Conservation (phyloP, 2,797 vertebrate genomes). For the Enoplosus armatus region DNA sequence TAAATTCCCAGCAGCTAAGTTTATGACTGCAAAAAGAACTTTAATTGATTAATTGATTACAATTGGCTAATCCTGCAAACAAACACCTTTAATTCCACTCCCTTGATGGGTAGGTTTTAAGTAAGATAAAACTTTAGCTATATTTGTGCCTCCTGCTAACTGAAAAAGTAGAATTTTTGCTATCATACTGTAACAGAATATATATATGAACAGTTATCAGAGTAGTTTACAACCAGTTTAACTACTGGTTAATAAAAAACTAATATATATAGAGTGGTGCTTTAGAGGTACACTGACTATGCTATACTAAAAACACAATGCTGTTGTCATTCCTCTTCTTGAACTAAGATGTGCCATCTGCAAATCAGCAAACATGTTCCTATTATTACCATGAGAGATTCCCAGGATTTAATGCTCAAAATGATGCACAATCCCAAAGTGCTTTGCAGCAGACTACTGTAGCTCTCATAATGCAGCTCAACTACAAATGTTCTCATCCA, state of each 20-base stretch:
- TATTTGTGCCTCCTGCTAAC: neutral
- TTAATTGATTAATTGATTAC: neutral
- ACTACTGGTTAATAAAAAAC: too few species aligned
- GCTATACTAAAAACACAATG: neutral
- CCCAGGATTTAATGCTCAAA: neutral
- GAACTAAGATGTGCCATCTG: slow-evolving; percentile 5
- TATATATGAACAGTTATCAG: neutral
- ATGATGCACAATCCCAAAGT: slow-evolving; percentile 12
- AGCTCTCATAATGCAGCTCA: slow-evolving; percentile 2
- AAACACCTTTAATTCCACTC: slow-evolving; percentile 10
- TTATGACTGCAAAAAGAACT: neutral
- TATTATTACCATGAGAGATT: neutral
- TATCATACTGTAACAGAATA: neutral
- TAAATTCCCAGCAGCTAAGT: neutral
- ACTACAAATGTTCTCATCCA: slow-evolving; percentile 13
- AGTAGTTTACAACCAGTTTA: too few species aligned
- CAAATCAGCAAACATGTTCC: slow-evolving; percentile 1
- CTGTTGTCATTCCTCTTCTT: neutral
- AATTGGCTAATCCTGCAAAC: slow-evolving; percentile 4
- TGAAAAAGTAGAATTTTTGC: neutral
- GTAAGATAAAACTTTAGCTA: neutral
- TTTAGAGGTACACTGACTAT: neutral
- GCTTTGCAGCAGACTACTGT: slow-evolving; percentile 2
- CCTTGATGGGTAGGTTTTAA: too few species aligned
- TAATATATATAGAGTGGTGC: too few species aligned